Conservation (phyloP, 2,797 vertebrate genomes). For the Rhyacichthys aspro region DNA sequence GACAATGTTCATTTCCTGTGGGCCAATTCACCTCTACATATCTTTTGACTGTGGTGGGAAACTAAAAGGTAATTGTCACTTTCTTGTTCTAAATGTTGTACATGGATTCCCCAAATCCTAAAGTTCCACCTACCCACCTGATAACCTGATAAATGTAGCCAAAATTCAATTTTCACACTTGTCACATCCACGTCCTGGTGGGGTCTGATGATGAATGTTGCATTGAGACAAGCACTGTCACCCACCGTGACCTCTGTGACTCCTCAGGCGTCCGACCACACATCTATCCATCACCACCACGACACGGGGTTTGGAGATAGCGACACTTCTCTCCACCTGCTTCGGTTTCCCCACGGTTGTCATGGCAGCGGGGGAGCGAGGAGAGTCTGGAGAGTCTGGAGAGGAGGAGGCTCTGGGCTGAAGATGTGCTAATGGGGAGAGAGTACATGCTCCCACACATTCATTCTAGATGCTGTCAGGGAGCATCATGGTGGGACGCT, state of each 20-base stretch:
- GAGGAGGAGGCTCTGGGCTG: conserved; percentile 44
- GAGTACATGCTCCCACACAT: conserved; percentile 85
- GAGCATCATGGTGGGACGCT: conserved; percentile 84
- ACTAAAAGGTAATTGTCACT: no score
- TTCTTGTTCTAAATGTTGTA: not conserved
- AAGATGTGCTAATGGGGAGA: conserved; percentile 85
- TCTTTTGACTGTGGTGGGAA: no score
- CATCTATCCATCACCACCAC: conserved; percentile 38
- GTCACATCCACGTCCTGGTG: conserved; percentile 8
- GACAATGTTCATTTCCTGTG: no score
- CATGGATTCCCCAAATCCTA: conserved; percentile 4
- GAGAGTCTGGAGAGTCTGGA: conserved; percentile 39
- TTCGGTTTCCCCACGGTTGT: conserved; percentile 15
- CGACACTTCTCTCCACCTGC: conserved; percentile 21
- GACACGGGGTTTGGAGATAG: not conserved
- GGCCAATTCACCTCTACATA: no score
- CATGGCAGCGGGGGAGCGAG: conserved; percentile 63
- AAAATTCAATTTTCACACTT: conserved; percentile 43
- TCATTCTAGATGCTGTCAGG: conserved; percentile 90
- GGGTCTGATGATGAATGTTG: conserved; percentile 49
- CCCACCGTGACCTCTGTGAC: conserved; percentile 40
- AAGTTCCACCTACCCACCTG: conserved; percentile 4
- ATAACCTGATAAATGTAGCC: conserved; percentile 16
- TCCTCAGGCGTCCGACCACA: conserved; percentile 11
- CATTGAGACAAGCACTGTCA: conserved; percentile 23